Evolutionary conservation across 2,888 invertebrate genomes (phyloP).

Genomic region (Chymomyza fuscimana): DNA sequence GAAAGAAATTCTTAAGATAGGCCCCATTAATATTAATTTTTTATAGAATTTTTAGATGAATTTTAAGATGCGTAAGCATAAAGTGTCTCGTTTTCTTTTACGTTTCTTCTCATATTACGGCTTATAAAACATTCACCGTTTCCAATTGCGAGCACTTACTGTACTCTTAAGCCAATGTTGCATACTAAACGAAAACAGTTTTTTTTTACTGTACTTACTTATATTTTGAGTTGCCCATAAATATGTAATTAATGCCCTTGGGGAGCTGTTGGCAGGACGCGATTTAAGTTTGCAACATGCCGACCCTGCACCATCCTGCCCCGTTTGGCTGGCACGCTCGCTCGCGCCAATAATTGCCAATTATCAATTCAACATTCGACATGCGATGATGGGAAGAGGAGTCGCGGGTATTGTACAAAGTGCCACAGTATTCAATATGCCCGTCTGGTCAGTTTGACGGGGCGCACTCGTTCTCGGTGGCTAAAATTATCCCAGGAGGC

Average conservation of each 20-base stretch:
- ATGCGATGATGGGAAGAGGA: not conserved
- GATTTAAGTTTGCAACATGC: not conserved
- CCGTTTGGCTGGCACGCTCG: not conserved
- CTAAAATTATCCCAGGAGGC: slow-evolving; percentile 29
- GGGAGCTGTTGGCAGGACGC: slow-evolving; percentile 24
- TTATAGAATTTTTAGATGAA: too few relatives aligned
- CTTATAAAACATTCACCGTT: too few relatives aligned
- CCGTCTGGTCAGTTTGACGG: slow-evolving; percentile 11
- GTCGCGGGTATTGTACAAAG: not conserved
- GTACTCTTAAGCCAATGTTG: not conserved
- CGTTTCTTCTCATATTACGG: too few relatives aligned
- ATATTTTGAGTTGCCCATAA: not conserved
- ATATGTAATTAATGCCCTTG: slow-evolving; percentile 63
- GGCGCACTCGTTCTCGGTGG: slow-evolving; percentile 12
- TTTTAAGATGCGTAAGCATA: too few relatives aligned
- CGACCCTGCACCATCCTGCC: not conserved
- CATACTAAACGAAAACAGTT: not conserved
- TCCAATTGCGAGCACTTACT: not conserved
- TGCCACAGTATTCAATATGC: not conserved
- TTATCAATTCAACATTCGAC: slow-evolving; percentile 51
- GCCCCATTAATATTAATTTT: too few relatives aligned
- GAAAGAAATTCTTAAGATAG: too few relatives aligned
- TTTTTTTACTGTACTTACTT: not conserved
- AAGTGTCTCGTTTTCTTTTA: too few relatives aligned
- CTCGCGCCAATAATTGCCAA: slow-evolving; percentile 53